Conservation (phyloP, 2,888 invertebrate genomes). For the Athalia rosae region DNA sequence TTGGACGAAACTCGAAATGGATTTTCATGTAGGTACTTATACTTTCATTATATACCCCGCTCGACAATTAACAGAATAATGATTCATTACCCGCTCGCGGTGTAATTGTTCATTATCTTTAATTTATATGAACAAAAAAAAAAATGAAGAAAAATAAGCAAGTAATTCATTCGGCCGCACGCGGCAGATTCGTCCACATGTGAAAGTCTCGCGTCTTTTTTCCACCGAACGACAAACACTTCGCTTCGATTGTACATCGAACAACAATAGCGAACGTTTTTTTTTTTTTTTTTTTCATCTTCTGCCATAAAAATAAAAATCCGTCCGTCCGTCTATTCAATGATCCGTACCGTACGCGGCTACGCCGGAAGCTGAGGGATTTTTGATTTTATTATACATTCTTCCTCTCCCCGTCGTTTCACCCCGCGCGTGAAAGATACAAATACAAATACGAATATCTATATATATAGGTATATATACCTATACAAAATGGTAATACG, state of each 20-base stretch:
- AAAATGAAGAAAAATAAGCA: too few species aligned
- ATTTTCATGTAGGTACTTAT: slow-evolving; percentile 43
- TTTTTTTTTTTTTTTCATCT: slow-evolving; percentile 24
- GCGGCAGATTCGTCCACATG: too few species aligned
- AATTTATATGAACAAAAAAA: too few species aligned
- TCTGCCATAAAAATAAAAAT: slow-evolving; percentile 25
- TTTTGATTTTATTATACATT: slow-evolving; percentile 44
- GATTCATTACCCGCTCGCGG: neutral
- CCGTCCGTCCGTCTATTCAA: slow-evolving; percentile 34
- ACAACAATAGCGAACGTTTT: slow-evolving; percentile 38
- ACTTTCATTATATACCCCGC: slow-evolving; percentile 25
- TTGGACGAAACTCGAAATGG: slow-evolving; percentile 64
- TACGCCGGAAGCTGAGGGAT: slow-evolving; percentile 40
- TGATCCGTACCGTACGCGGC: slow-evolving; percentile 41
- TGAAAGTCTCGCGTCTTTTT: slow-evolving; percentile 14
- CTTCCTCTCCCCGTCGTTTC: slow-evolving; percentile 5
- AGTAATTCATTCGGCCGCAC: too few species aligned
- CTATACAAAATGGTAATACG: too few species aligned
- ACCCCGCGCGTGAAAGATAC: slow-evolving; percentile 21
- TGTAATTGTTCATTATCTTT: too few species aligned
- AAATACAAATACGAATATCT: slow-evolving; percentile 23
- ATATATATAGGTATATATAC: neutral
- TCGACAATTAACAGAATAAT: neutral
- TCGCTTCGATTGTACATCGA: slow-evolving; percentile 35
- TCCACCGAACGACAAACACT: slow-evolving; percentile 34